Percentiles rank a stretch among this genome's conserved stretches.
These are phyloP conservation scores for Hypercompe scribonia DNA, from an alignment of 2,888 invertebrate species.

Conservation along the genomic window DNA sequence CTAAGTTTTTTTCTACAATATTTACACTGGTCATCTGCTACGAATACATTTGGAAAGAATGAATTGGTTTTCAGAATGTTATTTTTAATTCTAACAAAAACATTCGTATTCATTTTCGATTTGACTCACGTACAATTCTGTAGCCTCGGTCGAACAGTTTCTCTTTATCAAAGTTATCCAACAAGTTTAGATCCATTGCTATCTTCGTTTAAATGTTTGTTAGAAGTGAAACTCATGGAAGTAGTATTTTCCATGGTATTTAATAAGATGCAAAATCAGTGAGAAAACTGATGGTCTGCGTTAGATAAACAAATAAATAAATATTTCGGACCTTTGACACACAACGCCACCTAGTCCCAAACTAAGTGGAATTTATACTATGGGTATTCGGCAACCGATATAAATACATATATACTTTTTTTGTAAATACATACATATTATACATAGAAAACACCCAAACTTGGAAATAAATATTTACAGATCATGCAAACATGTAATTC, in stretches of 20 bases:
- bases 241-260: neutral
- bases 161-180: neutral
- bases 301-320: no score
- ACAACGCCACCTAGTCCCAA: no score
- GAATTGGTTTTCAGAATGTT: neutral
- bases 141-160: neutral
- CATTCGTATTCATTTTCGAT: no score
- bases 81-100: neutral
- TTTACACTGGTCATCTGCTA: neutral
- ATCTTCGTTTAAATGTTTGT: neutral
- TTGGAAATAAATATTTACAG: no score
- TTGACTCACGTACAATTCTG: neutral
- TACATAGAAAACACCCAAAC: no score
- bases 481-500: no score
- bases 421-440: no score
- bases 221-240: neutral
- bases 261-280: neutral
- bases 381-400: no score
- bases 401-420: no score
- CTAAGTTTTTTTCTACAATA: neutral
- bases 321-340: no score
- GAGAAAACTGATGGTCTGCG: neutral
- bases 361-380: no score
- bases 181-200: neutral
- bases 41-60: neutral